Conservation (phyloP, 2,113 vertebrate genomes). For the Rhinolophus sinicus region DNA sequence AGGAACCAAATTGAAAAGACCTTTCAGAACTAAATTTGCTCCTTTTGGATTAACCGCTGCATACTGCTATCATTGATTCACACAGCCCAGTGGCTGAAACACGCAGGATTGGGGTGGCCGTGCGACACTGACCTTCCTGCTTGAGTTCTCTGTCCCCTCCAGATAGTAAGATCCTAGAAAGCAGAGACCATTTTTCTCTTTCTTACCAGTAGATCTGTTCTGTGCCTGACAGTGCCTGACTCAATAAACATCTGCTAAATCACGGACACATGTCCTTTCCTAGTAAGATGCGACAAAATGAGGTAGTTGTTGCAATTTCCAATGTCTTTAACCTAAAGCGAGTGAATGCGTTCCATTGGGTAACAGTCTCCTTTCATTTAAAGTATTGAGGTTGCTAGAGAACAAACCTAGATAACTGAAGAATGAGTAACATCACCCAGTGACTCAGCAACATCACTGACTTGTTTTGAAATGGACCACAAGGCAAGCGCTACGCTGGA, state of each 20-base stretch:
- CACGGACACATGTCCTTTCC: not conserved
- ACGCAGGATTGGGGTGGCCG: not conserved
- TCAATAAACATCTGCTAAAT: not conserved
- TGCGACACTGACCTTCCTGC: not conserved
- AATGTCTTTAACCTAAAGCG: not conserved
- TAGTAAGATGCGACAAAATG: not conserved
- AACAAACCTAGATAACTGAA: not conserved
- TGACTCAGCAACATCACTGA: not conserved
- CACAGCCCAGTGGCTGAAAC: not conserved
- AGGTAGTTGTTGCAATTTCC: not conserved
- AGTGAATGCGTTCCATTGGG: not conserved
- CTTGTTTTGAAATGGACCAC: not conserved
- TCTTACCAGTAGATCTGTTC: not conserved
- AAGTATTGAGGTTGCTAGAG: not conserved
- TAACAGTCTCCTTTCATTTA: not conserved
- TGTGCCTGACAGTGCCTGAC: not conserved
- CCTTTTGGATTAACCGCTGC: not conserved
- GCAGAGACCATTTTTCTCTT: not conserved
- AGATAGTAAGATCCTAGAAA: not conserved
- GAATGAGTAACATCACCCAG: too few species aligned
- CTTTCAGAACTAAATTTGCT: not conserved
- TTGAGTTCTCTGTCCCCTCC: not conserved
- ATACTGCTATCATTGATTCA: not conserved
- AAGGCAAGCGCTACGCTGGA: fast-evolving
- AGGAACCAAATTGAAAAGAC: not conserved